phyloP scores from a whole-genome alignment of 1,140 invertebrate species.

The Cydia fagiglandana region DNA sequence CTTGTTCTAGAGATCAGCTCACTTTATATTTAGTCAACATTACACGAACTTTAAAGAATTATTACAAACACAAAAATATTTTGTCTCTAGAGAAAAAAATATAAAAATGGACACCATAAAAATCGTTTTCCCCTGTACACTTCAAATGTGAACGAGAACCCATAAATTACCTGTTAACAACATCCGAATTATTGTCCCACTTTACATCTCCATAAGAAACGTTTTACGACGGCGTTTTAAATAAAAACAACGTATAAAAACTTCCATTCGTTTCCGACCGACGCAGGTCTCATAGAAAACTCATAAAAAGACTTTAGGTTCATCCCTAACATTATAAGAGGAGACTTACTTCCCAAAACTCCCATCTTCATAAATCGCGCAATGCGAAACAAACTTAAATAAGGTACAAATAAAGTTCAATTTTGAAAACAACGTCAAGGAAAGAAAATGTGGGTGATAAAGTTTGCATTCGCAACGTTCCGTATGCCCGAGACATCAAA shows the following conservation, averaged over 20 bases:
- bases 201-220: conserved; percentile 33
- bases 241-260: conserved; percentile 70
- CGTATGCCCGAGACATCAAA: conserved; percentile 63
- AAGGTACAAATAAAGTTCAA: not conserved
- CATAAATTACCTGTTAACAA: conserved; percentile 33
- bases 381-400: not conserved
- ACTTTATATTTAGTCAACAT: no score
- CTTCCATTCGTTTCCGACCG: conserved; percentile 63
- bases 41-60: no score
- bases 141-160: not conserved
- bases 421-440: not conserved
- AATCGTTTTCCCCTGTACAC: not conserved
- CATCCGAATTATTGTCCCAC: conserved; percentile 33
- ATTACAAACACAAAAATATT: no score
- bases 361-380: not conserved
- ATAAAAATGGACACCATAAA: not conserved
- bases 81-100: no score
- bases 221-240: conserved; percentile 55
- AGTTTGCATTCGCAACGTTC: conserved; percentile 34
- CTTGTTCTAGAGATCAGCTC: no score
- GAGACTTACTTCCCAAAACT: conserved; percentile 45
- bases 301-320: conserved; percentile 73
- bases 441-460: not conserved
- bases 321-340: conserved; percentile 71
- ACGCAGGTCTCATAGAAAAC: conserved; percentile 62